Evolutionary conservation across 2,113 vertebrate species (phyloP).

Genomic region (Phocoena sinus): DNA sequence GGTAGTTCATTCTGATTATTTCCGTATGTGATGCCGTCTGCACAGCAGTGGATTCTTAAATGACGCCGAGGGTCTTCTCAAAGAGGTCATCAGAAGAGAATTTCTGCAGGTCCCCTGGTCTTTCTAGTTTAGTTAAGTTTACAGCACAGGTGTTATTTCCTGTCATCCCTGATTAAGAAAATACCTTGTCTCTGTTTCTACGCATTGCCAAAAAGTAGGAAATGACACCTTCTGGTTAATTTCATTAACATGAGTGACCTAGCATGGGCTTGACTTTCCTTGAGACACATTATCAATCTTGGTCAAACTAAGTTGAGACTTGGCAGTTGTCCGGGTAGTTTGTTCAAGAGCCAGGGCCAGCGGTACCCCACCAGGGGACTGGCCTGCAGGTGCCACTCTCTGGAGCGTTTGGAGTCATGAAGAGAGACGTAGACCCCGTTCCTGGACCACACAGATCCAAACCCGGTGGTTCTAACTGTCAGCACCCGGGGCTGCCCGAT

Average conservation of each 20-base stretch:
- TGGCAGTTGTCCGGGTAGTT: too few relatives aligned
- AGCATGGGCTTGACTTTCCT: background rate
- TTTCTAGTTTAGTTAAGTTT: background rate
- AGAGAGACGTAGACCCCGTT: background rate
- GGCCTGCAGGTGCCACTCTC: background rate
- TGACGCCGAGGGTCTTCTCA: background rate
- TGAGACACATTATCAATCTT: background rate
- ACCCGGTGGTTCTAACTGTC: background rate
- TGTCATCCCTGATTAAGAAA: background rate
- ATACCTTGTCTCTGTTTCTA: background rate
- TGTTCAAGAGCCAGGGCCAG: background rate
- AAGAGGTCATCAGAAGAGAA: background rate
- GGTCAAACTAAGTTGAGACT: background rate
- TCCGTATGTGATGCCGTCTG: accelerated
- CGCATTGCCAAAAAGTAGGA: background rate
- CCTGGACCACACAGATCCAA: background rate
- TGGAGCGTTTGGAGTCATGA: accelerated
- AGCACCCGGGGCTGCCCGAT: background rate
- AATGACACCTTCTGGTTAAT: background rate
- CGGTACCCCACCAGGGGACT: background rate
- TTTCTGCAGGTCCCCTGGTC: background rate
- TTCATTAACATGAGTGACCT: background rate
- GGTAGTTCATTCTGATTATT: background rate
- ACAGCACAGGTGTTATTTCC: background rate
- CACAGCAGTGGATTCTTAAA: accelerated